A percentile compares a stretch with the other conserved stretches of the same genome.
Evolutionary conservation across 2,113 vertebrate species (phyloP).

Genomic region (Equus przewalskii): DNA sequence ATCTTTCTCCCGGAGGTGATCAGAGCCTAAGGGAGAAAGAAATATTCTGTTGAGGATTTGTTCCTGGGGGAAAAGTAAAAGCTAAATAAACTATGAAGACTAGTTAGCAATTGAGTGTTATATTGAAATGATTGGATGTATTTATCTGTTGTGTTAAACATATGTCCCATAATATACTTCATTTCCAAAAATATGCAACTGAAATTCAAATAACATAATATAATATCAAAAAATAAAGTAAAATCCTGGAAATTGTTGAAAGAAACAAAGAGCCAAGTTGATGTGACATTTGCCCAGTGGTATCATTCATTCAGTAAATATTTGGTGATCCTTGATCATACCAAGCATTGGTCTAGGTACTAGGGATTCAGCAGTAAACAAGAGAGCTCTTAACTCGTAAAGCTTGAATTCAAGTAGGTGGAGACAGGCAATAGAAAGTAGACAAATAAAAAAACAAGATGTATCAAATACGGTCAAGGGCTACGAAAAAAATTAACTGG

Average conservation of each 20-base stretch:
- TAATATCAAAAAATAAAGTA: background rate
- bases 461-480: background rate
- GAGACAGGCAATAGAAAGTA: background rate
- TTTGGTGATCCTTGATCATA: background rate
- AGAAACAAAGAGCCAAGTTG: background rate
- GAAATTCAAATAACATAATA: constrained; percentile 52
- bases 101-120: background rate
- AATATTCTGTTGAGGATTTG: constrained; percentile 10
- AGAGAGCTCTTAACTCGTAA: background rate
- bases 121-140: background rate
- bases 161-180: background rate
- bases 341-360: background rate
- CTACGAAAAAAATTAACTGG: background rate
- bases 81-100: background rate
- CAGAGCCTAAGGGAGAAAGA: constrained; percentile 91
- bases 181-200: constrained; percentile 32
- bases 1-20: constrained; percentile 98
- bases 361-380: background rate
- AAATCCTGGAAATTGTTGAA: background rate
- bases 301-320: background rate
- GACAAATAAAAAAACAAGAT: background rate
- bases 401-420: background rate
- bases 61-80: background rate
- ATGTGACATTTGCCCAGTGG: background rate
- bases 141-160: background rate